Conservation (phyloP, 2,888 invertebrate species). For the Nephrocerus scutellatus region DNA sequence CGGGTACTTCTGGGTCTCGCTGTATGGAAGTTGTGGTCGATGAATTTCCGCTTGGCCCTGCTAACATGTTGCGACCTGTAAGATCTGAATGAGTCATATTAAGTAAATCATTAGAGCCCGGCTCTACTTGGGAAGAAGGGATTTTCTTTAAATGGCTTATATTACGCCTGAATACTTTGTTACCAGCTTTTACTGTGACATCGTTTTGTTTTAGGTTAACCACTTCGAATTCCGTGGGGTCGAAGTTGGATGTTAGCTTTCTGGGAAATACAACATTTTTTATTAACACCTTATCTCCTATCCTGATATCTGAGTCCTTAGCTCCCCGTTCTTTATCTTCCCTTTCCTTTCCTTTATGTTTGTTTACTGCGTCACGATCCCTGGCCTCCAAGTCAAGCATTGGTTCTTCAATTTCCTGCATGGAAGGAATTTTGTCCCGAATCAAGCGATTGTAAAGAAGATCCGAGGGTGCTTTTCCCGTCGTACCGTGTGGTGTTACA, state of each 20-base stretch:
- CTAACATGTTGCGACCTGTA: too few species aligned
- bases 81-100: too few species aligned
- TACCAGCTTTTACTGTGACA: background rate
- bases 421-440: constrained; percentile 6
- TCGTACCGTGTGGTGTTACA: constrained; percentile 10
- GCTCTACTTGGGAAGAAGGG: too few species aligned
- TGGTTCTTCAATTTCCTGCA: constrained; percentile 5
- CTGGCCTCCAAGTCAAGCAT: constrained; percentile 7
- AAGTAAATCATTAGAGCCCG: too few species aligned
- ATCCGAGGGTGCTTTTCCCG: constrained; percentile 2
- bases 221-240: constrained; percentile 1
- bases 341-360: constrained; percentile 8
- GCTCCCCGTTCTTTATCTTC: constrained; percentile 4
- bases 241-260: constrained; percentile 3
- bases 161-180: background rate
- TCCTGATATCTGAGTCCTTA: constrained; percentile 1
- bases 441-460: constrained; percentile 5
- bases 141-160: too few species aligned
- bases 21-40: too few species aligned
- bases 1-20: too few species aligned
- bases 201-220: background rate
- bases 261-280: constrained; percentile 4
- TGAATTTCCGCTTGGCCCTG: too few species aligned
- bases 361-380: constrained; percentile 5
- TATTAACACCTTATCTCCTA: constrained; percentile 4